Percentiles rank a stretch among this genome's conserved stretches.
Conservation (phyloP, 2,797 vertebrate species). For the Neoniphon sammara region DNA sequence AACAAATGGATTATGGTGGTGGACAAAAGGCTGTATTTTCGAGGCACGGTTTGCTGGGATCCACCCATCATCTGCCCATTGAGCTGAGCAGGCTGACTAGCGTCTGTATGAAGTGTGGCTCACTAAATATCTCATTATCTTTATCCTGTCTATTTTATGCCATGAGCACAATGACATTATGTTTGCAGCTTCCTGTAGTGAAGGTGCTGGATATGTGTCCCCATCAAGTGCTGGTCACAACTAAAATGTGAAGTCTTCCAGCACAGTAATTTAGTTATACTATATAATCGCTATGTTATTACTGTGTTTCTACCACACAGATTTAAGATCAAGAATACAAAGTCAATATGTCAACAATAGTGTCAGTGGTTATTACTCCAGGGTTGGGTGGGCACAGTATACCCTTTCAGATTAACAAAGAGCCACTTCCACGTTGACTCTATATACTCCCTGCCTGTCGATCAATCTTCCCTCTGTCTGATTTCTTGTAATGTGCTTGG, state of each 20-base stretch:
- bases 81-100: conserved; percentile 82
- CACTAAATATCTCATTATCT: conserved; percentile 84
- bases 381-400: conserved; percentile 70
- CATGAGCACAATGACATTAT: conserved; percentile 12
- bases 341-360: conserved; percentile 72
- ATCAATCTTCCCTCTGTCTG: conserved; percentile 70
- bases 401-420: conserved; percentile 77
- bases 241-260: conserved; percentile 34
- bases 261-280: conserved; percentile 1
- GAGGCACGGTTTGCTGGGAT: conserved; percentile 82
- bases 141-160: conserved; percentile 69
- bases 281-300: conserved; percentile 11
- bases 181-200: conserved; percentile 1
- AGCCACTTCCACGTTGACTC: conserved; percentile 84
- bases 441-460: conserved; percentile 80
- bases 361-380: conserved; percentile 65
- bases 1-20: conserved; percentile 88
- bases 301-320: conserved; percentile 1
- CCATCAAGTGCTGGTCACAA: background rate
- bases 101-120: conserved; percentile 87
- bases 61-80: conserved; percentile 85
- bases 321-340: conserved; percentile 46
- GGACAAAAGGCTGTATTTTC: conserved; percentile 86
- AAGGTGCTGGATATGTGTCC: background rate
- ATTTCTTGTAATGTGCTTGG: conserved; percentile 81